These are phyloP conservation scores for Aratinga solstitialis DNA, from an alignment of 2,797 vertebrate genomes.

Conservation along the genomic window DNA sequence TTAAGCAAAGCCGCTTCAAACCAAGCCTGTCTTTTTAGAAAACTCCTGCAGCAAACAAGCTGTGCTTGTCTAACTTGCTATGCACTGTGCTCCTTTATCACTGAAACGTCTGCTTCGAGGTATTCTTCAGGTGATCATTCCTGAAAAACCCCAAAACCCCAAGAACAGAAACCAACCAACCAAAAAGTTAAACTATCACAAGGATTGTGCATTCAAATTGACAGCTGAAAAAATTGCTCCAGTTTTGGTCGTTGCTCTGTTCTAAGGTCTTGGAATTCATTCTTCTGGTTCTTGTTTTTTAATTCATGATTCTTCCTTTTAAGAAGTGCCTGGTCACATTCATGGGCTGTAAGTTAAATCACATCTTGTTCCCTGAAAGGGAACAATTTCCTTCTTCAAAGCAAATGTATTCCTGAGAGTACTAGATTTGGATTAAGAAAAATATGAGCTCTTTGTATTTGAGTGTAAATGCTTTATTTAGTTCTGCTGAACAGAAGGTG, in stretches of 20 bases:
- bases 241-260: background rate
- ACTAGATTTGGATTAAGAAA: background rate
- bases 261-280: background rate
- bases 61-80: background rate
- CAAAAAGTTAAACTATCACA: background rate
- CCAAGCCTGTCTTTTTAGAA: background rate
- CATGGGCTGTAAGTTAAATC: constrained; percentile 1
- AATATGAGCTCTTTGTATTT: background rate
- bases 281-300: constrained; percentile 14
- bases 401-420: background rate
- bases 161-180: background rate
- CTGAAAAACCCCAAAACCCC: background rate
- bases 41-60: background rate
- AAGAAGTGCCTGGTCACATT: background rate
- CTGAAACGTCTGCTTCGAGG: background rate
- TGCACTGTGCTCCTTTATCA: background rate
- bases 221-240: background rate
- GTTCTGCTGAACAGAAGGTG: background rate
- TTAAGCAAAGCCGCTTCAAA: background rate
- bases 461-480: background rate
- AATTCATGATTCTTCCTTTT: background rate
- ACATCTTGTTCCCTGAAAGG: background rate
- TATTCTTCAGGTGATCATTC: background rate
- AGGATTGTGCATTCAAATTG: background rate
- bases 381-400: constrained; percentile 9